phyloP scores from a whole-genome alignment of 37 sponge, comb jelly and placozoan genomes.

The Beroe forskalii region DNA sequence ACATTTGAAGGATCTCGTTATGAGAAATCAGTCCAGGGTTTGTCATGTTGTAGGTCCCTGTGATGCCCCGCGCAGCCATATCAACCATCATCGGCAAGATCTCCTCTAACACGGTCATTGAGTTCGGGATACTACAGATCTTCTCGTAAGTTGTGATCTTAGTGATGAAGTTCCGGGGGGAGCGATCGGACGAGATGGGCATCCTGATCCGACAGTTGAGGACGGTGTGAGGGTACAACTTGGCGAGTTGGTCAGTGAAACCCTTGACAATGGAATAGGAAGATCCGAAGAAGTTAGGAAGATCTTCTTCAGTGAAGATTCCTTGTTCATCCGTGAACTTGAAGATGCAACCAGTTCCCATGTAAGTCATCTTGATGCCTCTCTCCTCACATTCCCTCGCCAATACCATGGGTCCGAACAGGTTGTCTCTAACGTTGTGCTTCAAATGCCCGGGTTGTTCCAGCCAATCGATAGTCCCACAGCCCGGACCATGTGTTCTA shows the following conservation, averaged over 20 bases:
- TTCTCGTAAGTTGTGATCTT: not conserved
- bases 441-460: constrained; percentile 4
- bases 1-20: not conserved
- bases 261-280: not conserved
- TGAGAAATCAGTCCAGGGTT: not conserved
- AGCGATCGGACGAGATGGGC: not conserved
- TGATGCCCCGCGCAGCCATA: not conserved
- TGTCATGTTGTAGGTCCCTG: not conserved
- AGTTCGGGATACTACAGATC: constrained; percentile 25
- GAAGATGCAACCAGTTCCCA: constrained; percentile 51
- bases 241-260: not conserved
- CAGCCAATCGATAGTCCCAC: not conserved
- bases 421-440: constrained; percentile 29
- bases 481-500: constrained; percentile 31
- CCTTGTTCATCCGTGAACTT: not conserved
- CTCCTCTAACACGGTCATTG: not conserved
- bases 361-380: constrained; percentile 11
- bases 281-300: constrained; percentile 15
- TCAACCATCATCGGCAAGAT: not conserved
- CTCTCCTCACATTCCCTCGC: not conserved
- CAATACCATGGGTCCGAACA: constrained; percentile 22
- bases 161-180: constrained; percentile 31
- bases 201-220: not conserved
- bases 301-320: constrained; percentile 1
- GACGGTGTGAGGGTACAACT: not conserved